Percentiles rank a stretch among this genome's conserved stretches.
These are phyloP conservation scores for Hyperopisus bebe DNA, from an alignment of 2,113 vertebrate genomes.

Conservation along the genomic window DNA sequence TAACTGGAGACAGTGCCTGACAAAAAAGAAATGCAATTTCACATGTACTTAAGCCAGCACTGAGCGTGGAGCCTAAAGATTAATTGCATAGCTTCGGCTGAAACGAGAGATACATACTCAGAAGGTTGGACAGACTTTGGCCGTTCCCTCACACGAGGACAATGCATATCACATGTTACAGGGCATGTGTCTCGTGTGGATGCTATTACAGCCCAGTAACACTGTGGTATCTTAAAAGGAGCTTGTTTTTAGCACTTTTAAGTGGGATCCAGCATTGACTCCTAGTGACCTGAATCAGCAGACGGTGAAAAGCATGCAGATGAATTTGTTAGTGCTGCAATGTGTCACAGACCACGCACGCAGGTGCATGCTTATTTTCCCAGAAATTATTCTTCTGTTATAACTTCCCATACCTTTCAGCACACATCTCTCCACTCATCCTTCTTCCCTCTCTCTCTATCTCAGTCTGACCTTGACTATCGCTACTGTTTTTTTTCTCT, in stretches of 20 bases:
- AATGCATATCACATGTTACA: neutral
- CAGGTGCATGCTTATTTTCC: neutral
- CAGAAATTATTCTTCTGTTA: neutral
- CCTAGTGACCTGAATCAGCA: neutral
- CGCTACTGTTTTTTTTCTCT: neutral
- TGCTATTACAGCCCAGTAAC: neutral
- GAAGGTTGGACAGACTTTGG: neutral
- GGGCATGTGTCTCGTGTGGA: neutral
- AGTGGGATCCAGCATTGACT: neutral
- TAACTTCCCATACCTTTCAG: conserved; percentile 2
- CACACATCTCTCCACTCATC: neutral
- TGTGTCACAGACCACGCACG: neutral
- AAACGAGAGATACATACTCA: neutral
- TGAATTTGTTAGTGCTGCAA: neutral
- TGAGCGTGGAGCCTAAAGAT: neutral
- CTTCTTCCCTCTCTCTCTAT: neutral
- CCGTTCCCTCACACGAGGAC: neutral
- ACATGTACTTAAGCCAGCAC: neutral
- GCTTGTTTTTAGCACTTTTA: neutral
- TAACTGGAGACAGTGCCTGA: neutral
- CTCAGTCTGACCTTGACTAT: neutral
- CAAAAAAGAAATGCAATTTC: neutral
- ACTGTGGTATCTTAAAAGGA: neutral
- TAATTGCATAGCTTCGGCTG: neutral
- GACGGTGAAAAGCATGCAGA: neutral